phyloP scores from a whole-genome alignment of 2,113 vertebrate species.

The Onychostoma macrolepis region DNA sequence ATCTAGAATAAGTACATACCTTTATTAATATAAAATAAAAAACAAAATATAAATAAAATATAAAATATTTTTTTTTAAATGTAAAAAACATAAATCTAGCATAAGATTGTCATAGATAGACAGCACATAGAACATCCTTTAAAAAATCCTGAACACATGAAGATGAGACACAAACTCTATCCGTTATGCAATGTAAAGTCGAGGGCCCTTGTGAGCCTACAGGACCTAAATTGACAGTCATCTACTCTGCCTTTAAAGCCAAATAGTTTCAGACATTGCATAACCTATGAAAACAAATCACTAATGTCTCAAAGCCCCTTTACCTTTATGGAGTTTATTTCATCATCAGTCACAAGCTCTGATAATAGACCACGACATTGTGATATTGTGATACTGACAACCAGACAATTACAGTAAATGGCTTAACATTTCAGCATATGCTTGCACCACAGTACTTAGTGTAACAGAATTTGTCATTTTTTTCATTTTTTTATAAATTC shows the following conservation, averaged over 20 bases:
- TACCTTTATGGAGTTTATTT: neutral
- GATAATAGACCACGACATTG: neutral
- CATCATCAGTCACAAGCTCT: neutral
- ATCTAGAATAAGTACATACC: neutral
- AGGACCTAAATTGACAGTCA: conserved; percentile 26
- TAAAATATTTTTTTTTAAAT: no score
- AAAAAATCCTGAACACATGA: neutral
- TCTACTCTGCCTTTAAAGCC: neutral
- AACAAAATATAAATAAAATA: neutral
- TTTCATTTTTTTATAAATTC: neutral
- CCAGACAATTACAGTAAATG: neutral
- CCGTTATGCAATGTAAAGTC: neutral
- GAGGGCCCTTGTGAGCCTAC: conserved; percentile 40
- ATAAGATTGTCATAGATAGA: neutral
- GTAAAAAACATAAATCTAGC: neutral
- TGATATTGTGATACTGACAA: neutral
- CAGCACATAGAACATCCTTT: neutral
- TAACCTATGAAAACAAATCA: neutral
- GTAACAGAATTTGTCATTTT: neutral
- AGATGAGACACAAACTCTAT: neutral
- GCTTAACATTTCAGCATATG: neutral
- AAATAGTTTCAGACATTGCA: neutral
- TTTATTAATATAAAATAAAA: neutral
- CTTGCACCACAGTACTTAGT: neutral
- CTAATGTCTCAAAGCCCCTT: neutral